Evolutionary conservation across 2,888 invertebrate species (phyloP), one percentile per base, ranked within the genome.

Genomic region (Lepidonotus clava): DNA sequence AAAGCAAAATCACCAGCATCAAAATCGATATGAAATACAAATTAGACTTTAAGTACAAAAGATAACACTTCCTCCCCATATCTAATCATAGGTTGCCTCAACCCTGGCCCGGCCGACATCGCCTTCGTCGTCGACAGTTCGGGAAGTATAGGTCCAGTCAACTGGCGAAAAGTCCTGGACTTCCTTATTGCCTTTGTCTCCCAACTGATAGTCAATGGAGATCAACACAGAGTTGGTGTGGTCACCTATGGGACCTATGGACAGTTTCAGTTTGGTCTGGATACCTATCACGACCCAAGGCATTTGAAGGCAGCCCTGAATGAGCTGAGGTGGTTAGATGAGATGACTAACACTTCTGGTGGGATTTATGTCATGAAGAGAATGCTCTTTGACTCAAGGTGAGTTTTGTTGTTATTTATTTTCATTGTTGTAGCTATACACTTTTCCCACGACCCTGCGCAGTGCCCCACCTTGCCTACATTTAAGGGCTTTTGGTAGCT

Each of bases 61-160:
- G n/a, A n/a, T n/a, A n/a, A n/a, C n/a, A n/a, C n/a, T n/a, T n/a
- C n/a, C n/a, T 51, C 21, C 14, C 51, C 51, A 51, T 28, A 6
- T 24, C 6, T 66, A 66, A 8, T 11, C 6, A 24, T n/a, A 77
- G 77, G 28, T 11, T 77, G 77, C 77, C 2, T 4, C 14, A 8
- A 6, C 6, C 67, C 67, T n/a, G 85, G 41, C n/a, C 40, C 8
- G 32, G 85, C 71, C 32, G 85, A 85, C 32, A 67, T 85, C 1
- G 85, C 85, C 1, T 71, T 85, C 46, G 77, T 89, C 2, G 56
- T 89, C 34, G 89, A 89, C 66, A 87, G 87, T 14, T 87, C 89
- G 0, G 89, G 89, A 14, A 87, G 84, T 34, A 86, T 89, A 28
- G 83, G 86, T 24, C 85, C 61, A 18, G 24, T 4, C 8, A 85